Conservation (phyloP, 64 coral and sea anemone genomes). For the Montipora capricornis region DNA sequence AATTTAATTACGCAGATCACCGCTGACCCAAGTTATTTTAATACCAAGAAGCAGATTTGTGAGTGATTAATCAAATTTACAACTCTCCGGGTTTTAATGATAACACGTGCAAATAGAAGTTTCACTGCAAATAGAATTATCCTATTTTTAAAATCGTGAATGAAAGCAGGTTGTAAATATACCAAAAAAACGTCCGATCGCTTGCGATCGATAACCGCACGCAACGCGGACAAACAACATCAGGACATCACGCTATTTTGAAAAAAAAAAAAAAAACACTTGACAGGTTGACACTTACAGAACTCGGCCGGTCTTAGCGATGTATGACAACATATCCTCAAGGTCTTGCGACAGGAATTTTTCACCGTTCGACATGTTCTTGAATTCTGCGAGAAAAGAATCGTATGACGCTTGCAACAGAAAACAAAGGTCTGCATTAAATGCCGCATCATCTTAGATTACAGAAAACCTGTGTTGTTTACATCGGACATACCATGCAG, state of each 20-base stretch:
- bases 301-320: constrained; percentile 94
- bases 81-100: too few relatives aligned
- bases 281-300: constrained; percentile 71
- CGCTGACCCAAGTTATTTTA: too few relatives aligned
- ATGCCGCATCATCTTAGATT: not conserved
- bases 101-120: too few relatives aligned
- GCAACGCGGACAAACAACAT: too few relatives aligned
- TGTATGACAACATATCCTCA: constrained; percentile 87
- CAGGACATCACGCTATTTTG: not conserved
- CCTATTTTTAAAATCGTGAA: too few relatives aligned
- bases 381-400: constrained; percentile 88
- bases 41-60: too few relatives aligned
- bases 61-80: too few relatives aligned
- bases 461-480: not conserved
- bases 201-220: too few relatives aligned
- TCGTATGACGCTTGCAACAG: constrained; percentile 23
- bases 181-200: too few relatives aligned
- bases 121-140: too few relatives aligned
- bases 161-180: too few relatives aligned
- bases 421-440: constrained; percentile 10
- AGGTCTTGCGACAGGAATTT: constrained; percentile 92
- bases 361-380: constrained; percentile 91
- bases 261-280: not conserved
- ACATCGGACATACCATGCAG: constrained; percentile 72
- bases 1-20: too few relatives aligned